Percentiles rank a stretch among this genome's conserved stretches.
phyloP scores from a whole-genome alignment of 2,888 invertebrate species.

The Nephrotoma appendiculata region DNA sequence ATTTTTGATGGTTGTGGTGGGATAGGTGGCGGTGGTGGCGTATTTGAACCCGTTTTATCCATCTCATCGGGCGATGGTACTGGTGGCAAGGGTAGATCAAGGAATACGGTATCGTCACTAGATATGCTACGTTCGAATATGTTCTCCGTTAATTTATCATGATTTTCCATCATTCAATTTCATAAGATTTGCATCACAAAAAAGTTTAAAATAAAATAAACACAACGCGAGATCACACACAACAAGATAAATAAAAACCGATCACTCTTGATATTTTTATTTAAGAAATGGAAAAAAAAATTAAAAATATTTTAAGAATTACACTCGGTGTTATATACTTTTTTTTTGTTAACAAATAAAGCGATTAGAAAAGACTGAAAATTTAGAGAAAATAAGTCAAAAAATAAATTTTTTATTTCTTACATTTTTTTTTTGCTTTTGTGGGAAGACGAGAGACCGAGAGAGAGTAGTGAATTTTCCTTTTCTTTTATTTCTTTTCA shows the following conservation, averaged over 20 bases:
- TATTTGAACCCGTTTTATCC: neutral
- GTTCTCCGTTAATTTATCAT: constrained; percentile 12
- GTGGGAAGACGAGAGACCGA: neutral
- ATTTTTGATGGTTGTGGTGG: neutral
- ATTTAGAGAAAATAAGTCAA: neutral
- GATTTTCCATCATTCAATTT: neutral
- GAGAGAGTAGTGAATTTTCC: neutral
- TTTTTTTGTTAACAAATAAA: neutral
- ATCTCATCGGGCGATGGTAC: neutral
- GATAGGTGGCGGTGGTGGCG: constrained; percentile 8
- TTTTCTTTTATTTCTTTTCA: neutral
- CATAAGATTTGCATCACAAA: neutral
- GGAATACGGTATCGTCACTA: constrained; percentile 14
- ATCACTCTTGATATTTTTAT: neutral
- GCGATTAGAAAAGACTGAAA: neutral
- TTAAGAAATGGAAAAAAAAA: neutral
- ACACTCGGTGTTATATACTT: neutral
- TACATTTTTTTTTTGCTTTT: neutral
- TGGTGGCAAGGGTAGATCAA: constrained; percentile 12
- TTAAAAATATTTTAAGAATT: neutral
- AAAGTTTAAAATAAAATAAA: neutral
- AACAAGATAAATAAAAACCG: neutral
- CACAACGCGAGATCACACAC: neutral
- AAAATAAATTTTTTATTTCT: neutral
- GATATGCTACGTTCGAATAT: constrained; percentile 12